Base-by-base conservation (phyloP, 2,797 vertebrate species). In the Limnodromus scolopaceus region DNA sequence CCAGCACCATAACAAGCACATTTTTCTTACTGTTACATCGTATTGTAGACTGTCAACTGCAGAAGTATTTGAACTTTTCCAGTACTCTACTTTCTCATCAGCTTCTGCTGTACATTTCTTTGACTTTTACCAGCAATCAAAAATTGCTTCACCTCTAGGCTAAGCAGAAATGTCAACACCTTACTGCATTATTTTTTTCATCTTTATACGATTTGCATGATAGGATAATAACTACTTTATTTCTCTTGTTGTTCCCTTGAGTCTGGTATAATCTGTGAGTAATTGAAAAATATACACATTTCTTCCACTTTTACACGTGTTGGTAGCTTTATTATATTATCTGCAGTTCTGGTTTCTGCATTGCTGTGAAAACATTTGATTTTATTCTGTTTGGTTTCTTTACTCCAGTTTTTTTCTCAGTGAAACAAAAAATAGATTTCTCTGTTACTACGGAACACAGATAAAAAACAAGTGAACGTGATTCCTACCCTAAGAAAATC, bases 1-100 rank as follows among this genome's bases (percentile, higher is more conserved):
- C 66, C 91, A 87, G 69, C 76, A 78, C 94, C 49, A 53, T 38
- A 85, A 57, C 86, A 91, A 89, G 34, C 53, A 93, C 91, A 89
- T 93, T 95, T 94, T 92, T 96, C 91, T 97, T 92, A 74, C 58
- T 74, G 51, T 80, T 93, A 45, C 34, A 82, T 41, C 16, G 5
- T 54, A 32, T 14, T 87, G 78, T 34, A 82, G 16, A 53, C 32
- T 93, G 92, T 63, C 89, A 93, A 0, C 25, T 55, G 22, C 43
- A 48, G 45, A 78, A 84, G 36, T 39, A 49, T 71, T 91, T 88
- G 63, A 92, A 96, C 87, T 95, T 93, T 87, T 74, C 24, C 38
- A 80, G 22, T 60, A 34, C 22, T 75, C 48, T 76, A 48, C n/a
- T 68, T 84, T 72, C 53, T 94, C 41, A 87, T 78, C 61, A 83